A percentile compares a stretch with the other conserved stretches of the same genome.
Conservation (phyloP, 2,888 invertebrate genomes). For the Philonicus albiceps region DNA sequence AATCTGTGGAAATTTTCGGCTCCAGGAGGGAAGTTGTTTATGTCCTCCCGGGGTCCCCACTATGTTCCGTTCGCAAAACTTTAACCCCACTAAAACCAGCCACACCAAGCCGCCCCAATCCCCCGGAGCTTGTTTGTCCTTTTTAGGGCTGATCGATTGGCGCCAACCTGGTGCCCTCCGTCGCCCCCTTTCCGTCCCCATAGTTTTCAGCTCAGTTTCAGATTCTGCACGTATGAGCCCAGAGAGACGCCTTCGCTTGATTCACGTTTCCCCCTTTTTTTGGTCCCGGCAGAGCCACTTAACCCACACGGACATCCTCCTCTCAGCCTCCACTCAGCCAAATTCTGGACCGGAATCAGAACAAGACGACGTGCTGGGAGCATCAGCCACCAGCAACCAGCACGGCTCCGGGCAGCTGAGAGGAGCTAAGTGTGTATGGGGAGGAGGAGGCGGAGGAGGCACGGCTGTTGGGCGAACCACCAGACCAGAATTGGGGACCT, state of each 20-base stretch:
- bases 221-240: conserved; percentile 17
- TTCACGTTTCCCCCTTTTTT: background rate
- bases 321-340: background rate
- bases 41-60: background rate
- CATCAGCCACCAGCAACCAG: background rate
- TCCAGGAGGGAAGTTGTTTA: conserved; percentile 33
- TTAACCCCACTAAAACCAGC: background rate
- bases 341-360: conserved; percentile 31
- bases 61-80: background rate
- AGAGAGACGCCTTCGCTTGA: conserved; percentile 26
- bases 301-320: background rate
- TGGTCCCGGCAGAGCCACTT: conserved; percentile 2
- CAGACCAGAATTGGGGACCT: conserved; percentile 31
- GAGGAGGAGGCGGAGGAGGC: background rate
- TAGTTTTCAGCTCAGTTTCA: background rate
- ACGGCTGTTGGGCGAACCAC: background rate
- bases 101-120: background rate
- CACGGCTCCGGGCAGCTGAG: background rate
- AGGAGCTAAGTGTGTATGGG: background rate
- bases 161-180: conserved; percentile 41
- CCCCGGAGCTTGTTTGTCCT: background rate
- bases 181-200: background rate
- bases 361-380: conserved; percentile 22
- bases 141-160: conserved; percentile 41
- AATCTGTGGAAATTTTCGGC: conserved; percentile 17